Percentiles rank a stretch among this genome's conserved stretches.
Conservation (phyloP, 1,140 invertebrate species). For the Drosophila funebris region DNA sequence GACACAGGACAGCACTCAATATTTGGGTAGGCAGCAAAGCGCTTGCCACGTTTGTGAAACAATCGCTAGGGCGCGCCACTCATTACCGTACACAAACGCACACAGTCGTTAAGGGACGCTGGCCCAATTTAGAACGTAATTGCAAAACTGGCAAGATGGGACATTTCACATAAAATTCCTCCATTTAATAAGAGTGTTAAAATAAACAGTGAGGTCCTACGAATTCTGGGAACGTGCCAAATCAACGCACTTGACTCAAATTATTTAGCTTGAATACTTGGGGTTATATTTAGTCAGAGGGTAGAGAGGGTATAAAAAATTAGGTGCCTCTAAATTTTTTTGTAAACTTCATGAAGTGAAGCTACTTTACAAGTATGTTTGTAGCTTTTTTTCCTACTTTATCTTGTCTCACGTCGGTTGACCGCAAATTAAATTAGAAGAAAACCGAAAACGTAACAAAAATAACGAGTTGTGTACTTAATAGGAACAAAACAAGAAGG, state of each 20-base stretch:
- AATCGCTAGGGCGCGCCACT: constrained; percentile 30
- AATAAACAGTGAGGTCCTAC: constrained; percentile 4
- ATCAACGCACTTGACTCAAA: constrained; percentile 46
- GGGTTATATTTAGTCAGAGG: background rate
- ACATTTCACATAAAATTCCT: constrained; percentile 12
- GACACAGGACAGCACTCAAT: constrained; percentile 37
- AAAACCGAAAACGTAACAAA: constrained; percentile 63
- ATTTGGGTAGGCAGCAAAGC: constrained; percentile 57
- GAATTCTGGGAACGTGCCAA: constrained; percentile 44
- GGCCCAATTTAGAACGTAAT: constrained; percentile 54
- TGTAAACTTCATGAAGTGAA: constrained; percentile 1
- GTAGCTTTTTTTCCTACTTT: background rate
- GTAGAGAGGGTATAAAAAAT: constrained; percentile 3
- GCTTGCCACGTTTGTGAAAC: constrained; percentile 48
- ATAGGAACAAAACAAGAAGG: constrained; percentile 36
- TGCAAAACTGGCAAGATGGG: constrained; percentile 18
- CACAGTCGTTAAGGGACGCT: background rate
- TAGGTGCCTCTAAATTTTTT: constrained; percentile 10
- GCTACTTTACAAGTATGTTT: constrained; percentile 36
- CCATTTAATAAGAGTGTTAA: constrained; percentile 51
- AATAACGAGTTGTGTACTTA: constrained; percentile 58
- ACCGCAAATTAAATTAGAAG: constrained; percentile 80
- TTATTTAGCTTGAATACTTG: constrained; percentile 17
- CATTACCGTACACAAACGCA: constrained; percentile 13
- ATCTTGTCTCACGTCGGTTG: constrained; percentile 72